A percentile compares a stretch with the other conserved stretches of the same genome.
Conservation (phyloP, 2,113 vertebrate species). For the Tetrax tetrax region DNA sequence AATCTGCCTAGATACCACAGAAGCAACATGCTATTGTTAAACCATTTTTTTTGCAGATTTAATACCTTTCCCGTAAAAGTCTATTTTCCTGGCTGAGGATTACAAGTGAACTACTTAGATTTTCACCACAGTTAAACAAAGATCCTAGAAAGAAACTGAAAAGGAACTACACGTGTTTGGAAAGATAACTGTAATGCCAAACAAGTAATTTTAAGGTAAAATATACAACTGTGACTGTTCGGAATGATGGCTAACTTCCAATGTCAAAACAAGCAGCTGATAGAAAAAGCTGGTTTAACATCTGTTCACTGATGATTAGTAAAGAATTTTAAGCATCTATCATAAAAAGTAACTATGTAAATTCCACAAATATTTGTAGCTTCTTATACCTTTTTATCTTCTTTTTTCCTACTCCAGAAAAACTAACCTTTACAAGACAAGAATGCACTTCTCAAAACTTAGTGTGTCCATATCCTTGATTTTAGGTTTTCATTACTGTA, state of each 20-base stretch:
- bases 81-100: background rate
- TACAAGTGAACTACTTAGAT: background rate
- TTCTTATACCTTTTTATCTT: background rate
- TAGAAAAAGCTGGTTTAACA: background rate
- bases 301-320: background rate
- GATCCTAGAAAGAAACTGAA: background rate
- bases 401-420: background rate
- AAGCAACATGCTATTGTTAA: background rate
- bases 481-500: background rate
- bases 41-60: background rate
- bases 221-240: background rate
- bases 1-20: background rate
- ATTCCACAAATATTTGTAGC: background rate
- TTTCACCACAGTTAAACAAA: background rate
- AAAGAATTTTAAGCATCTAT: background rate
- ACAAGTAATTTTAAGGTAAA: background rate
- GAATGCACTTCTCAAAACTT: background rate
- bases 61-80: background rate
- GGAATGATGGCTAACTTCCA: background rate
- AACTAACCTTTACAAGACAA: background rate
- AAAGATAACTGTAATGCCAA: background rate
- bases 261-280: background rate
- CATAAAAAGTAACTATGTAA: background rate
- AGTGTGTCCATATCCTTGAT: background rate
- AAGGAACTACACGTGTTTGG: background rate